Conservation (phyloP, 2,797 vertebrate genomes). For the Tadarida brasiliensis region DNA sequence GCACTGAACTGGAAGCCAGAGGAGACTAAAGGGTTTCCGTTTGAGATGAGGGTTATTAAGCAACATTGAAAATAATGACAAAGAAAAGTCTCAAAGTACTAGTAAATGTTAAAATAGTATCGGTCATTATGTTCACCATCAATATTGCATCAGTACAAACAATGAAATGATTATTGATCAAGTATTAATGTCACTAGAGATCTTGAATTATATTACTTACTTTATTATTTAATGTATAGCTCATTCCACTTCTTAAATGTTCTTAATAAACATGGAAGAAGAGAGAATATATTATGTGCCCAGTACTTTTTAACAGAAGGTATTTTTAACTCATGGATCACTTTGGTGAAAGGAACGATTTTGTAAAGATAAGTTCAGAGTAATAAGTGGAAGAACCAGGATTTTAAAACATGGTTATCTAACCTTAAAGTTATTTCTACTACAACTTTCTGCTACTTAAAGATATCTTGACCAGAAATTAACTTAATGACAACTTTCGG, state of each 20-base stretch:
- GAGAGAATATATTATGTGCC: not conserved
- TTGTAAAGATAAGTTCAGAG: slow-evolving; percentile 38
- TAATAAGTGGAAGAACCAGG: not conserved
- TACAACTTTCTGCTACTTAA: not conserved
- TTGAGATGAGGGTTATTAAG: not conserved
- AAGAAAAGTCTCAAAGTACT: not conserved
- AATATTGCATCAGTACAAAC: not conserved
- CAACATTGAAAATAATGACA: not conserved
- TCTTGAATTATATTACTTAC: not conserved
- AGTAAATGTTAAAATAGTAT: slow-evolving; percentile 3
- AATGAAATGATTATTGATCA: not conserved
- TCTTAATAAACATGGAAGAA: not conserved
- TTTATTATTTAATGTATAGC: slow-evolving; percentile 4
- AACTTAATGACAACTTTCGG: not conserved
- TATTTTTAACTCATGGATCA: slow-evolving; percentile 8
- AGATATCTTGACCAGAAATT: not conserved
- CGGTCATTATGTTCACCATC: not conserved
- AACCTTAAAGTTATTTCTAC: not conserved
- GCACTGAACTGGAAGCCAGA: not conserved
- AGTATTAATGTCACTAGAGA: not conserved
- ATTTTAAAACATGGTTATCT: not conserved
- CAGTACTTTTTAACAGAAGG: not conserved
- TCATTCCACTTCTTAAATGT: not conserved
- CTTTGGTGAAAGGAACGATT: slow-evolving; percentile 24
- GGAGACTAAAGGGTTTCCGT: not conserved